These are phyloP conservation scores for Dicycla oo DNA, from an alignment of 2,888 invertebrate species.

Conservation along the genomic window DNA sequence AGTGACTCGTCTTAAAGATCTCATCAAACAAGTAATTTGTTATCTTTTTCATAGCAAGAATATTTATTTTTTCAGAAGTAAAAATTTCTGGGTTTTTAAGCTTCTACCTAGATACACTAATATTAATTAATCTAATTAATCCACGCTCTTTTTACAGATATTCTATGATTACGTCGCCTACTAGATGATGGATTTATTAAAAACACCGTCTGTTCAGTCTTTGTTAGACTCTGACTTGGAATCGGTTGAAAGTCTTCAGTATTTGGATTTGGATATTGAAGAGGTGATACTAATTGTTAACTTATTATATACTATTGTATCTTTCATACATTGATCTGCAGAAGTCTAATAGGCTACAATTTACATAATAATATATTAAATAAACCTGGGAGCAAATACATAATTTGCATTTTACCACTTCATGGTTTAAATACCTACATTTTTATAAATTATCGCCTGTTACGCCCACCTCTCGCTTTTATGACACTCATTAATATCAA, in stretches of 20 bases:
- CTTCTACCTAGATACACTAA: neutral
- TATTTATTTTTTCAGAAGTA: neutral
- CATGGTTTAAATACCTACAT: neutral
- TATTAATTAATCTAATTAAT: neutral
- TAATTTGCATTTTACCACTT: neutral
- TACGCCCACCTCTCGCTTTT: slow-evolving; percentile 38
- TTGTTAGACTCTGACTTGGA: slow-evolving; percentile 92
- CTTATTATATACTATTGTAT: neutral
- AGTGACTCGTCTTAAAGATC: neutral
- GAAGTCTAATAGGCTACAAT: neutral
- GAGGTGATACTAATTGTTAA: slow-evolving; percentile 87
- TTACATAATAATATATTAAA: neutral
- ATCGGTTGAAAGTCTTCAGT: slow-evolving; percentile 92
- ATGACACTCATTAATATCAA: neutral
- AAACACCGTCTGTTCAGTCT: slow-evolving; percentile 89
- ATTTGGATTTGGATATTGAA: slow-evolving; percentile 93
- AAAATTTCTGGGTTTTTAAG: neutral
- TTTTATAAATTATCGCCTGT: slow-evolving; percentile 4
- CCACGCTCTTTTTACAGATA: slow-evolving; percentile 24
- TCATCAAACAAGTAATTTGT: neutral
- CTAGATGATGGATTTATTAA: slow-evolving; percentile 83
- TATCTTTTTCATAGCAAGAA: neutral
- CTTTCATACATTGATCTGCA: neutral
- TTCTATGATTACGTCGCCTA: neutral
- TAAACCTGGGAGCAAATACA: neutral